Evolutionary conservation across 2,797 vertebrate genomes (phyloP).

Genomic region (Spatula clypeata): DNA sequence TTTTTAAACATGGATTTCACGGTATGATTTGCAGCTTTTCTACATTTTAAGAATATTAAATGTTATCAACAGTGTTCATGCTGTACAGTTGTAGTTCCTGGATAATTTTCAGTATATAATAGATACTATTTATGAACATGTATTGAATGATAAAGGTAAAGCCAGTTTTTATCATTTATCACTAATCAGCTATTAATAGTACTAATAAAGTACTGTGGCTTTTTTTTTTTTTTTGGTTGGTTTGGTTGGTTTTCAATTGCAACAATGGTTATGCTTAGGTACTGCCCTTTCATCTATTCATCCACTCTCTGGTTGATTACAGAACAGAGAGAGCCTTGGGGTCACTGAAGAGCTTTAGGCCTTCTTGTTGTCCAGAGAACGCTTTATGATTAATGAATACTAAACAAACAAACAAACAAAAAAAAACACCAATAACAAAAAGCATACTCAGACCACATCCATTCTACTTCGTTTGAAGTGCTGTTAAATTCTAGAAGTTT

Average conservation of each 20-base stretch:
- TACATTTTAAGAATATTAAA: not conserved
- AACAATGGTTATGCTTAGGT: not conserved
- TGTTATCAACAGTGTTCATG: not conserved
- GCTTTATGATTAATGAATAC: not conserved
- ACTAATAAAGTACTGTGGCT: not conserved
- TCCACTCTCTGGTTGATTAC: not conserved
- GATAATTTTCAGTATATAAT: not conserved
- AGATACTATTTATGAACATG: not conserved
- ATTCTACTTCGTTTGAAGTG: not conserved
- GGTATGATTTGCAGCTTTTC: not conserved
- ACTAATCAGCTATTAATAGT: not conserved
- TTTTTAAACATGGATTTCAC: not conserved
- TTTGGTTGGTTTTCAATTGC: not conserved
- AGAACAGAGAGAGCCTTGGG: not conserved
- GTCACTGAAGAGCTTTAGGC: not conserved
- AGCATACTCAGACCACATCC: not conserved
- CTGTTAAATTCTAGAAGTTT: not conserved
- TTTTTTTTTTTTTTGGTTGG: too few species aligned
- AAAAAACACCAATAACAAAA: fast-evolving
- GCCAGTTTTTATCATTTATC: not conserved
- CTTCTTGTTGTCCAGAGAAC: not conserved
- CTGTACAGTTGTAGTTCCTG: not conserved
- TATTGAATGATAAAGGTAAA: not conserved
- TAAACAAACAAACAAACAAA: not conserved
- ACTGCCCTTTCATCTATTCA: not conserved